A percentile compares a stretch with the other conserved stretches of the same genome.
These are phyloP conservation scores for Hydropsyche tenuis DNA, from an alignment of 1,140 invertebrate species.

Conservation along the genomic window DNA sequence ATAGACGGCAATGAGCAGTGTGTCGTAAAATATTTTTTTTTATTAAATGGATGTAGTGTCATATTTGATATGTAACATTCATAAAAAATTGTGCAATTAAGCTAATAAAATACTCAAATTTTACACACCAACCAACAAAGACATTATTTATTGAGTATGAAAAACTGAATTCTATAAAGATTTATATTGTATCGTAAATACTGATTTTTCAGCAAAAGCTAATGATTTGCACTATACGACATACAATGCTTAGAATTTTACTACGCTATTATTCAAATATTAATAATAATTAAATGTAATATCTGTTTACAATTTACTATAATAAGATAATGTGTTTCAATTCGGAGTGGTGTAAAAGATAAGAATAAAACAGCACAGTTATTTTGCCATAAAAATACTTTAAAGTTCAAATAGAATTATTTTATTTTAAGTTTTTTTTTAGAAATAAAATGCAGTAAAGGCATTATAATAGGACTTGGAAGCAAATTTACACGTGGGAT, in stretches of 20 bases:
- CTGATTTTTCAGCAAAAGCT: constrained; percentile 21
- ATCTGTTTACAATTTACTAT: background rate
- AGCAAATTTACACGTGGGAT: too few relatives aligned
- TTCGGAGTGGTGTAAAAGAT: too few relatives aligned
- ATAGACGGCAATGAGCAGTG: too few relatives aligned
- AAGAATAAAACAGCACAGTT: too few relatives aligned
- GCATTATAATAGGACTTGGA: too few relatives aligned
- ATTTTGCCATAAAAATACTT: too few relatives aligned
- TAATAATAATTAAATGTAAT: constrained; percentile 20
- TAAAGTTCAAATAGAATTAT: too few relatives aligned
- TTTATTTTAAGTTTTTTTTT: too few relatives aligned
- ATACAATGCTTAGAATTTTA: constrained; percentile 39
- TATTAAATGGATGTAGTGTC: too few relatives aligned
- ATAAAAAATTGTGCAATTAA: constrained; percentile 18
- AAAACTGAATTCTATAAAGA: background rate
- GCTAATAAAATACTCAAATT: background rate
- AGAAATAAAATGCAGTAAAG: too few relatives aligned
- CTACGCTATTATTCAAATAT: constrained; percentile 33
- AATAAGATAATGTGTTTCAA: too few relatives aligned
- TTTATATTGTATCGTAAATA: constrained; percentile 5
- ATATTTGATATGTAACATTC: constrained; percentile 20
- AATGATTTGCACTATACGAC: constrained; percentile 23
- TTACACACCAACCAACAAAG: background rate
- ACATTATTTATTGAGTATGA: background rate
- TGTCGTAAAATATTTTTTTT: too few relatives aligned